Evolutionary conservation across 2,888 invertebrate genomes (phyloP).

Genomic region (Augochlorella aurata): DNA sequence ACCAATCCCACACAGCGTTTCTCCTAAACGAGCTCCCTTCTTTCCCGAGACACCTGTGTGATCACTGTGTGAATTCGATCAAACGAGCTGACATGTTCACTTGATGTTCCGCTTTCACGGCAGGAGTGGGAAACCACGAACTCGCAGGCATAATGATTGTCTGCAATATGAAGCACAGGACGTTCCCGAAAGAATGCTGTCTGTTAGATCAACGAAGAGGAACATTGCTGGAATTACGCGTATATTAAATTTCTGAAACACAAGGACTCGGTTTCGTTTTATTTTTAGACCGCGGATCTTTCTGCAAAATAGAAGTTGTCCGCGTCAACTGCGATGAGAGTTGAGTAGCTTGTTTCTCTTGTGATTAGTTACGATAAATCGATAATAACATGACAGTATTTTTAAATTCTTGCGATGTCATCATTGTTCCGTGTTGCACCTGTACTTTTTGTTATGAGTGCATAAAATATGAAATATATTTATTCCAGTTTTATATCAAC

Average conservation of each 20-base stretch:
- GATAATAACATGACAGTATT: too few species aligned
- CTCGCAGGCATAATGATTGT: not conserved
- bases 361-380: too few species aligned
- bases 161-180: not conserved
- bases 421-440: too few species aligned
- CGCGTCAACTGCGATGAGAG: too few species aligned
- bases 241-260: not conserved
- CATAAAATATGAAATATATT: too few species aligned
- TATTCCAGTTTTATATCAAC: too few species aligned
- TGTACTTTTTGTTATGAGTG: too few species aligned
- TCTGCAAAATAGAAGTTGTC: too few species aligned
- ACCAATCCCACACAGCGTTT: not conserved
- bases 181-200: not conserved
- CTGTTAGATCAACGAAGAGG: not conserved
- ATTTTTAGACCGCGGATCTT: too few species aligned
- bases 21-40: not conserved
- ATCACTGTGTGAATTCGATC: slow-evolving; percentile 7
- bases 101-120: not conserved
- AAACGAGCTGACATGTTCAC: slow-evolving; percentile 6
- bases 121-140: not conserved
- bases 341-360: too few species aligned
- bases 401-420: too few species aligned
- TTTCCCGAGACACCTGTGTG: not conserved
- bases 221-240: not conserved
- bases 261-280: too few species aligned